Evolutionary conservation across 2,113 vertebrate species (phyloP).

Genomic region (Grantiella picta): DNA sequence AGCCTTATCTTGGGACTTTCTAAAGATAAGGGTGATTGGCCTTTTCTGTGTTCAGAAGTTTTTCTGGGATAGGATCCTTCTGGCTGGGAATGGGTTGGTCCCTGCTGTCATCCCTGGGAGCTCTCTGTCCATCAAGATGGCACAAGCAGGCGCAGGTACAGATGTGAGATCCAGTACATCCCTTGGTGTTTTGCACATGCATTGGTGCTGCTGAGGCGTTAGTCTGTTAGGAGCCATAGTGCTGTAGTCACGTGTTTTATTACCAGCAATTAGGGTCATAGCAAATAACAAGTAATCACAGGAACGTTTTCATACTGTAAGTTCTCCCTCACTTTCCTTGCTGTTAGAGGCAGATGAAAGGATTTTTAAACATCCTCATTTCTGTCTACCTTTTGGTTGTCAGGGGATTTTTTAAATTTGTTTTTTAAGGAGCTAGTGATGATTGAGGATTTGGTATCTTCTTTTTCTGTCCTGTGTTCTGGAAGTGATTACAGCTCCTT

Average conservation of each 20-base stretch:
- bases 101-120: not conserved
- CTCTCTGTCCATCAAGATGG: not conserved
- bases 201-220: not conserved
- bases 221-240: not conserved
- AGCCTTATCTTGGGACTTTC: not conserved
- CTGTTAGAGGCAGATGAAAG: not conserved
- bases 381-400: not conserved
- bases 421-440: not conserved
- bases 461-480: not conserved
- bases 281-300: not conserved
- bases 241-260: not conserved
- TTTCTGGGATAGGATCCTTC: not conserved
- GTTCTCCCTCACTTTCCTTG: not conserved
- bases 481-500: not conserved
- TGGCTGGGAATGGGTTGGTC: not conserved
- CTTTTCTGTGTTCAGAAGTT: not conserved
- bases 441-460: not conserved
- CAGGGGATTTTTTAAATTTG: too few species aligned
- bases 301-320: not conserved
- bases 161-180: not conserved
- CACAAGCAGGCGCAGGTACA: not conserved
- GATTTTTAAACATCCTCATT: not conserved
- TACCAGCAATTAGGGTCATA: not conserved
- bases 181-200: rapidly evolving
- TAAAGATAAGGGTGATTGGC: not conserved